Evolutionary conservation across 2,797 vertebrate genomes (phyloP).

Genomic region (Poeciliopsis presidionis): DNA sequence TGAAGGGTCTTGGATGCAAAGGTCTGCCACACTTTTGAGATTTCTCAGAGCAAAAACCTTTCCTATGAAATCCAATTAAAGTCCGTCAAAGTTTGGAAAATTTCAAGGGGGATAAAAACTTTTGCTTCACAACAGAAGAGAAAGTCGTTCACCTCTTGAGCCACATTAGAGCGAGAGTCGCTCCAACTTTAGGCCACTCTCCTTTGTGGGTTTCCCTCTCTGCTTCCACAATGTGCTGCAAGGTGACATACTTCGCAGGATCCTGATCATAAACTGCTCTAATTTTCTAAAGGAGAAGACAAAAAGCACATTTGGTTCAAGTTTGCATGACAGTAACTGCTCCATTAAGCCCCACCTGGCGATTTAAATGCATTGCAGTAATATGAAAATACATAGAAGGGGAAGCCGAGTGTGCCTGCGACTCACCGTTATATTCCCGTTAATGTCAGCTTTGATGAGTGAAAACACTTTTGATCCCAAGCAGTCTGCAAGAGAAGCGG

Average conservation of each 20-base stretch:
- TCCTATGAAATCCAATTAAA: not conserved
- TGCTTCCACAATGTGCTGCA: slow-evolving; percentile 89
- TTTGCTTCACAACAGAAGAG: not conserved
- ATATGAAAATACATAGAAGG: not conserved
- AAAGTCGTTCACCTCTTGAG: slow-evolving; percentile 89
- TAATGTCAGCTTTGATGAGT: slow-evolving; percentile 91
- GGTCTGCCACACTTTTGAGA: not conserved
- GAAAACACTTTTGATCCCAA: slow-evolving; percentile 90
- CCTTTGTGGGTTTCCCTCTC: slow-evolving; percentile 85
- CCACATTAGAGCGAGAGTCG: slow-evolving; percentile 94
- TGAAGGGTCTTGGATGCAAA: not conserved
- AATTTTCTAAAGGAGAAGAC: slow-evolving; percentile 86
- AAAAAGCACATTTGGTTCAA: slow-evolving; percentile 16
- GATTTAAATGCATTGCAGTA: not conserved
- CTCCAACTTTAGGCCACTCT: slow-evolving; percentile 92
- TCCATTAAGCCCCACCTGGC: not conserved
- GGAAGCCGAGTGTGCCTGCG: not conserved
- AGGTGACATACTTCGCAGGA: slow-evolving; percentile 88
- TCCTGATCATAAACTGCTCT: slow-evolving; percentile 87
- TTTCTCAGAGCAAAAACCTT: not conserved
- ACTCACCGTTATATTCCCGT: slow-evolving; percentile 90
- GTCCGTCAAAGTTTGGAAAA: not conserved
- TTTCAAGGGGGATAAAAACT: not conserved
- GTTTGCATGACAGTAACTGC: not conserved
- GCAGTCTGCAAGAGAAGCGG: slow-evolving; percentile 84